A percentile compares a stretch with the other conserved stretches of the same genome.
Evolutionary conservation across 2,113 vertebrate species (phyloP).

Genomic region (Neofelis nebulosa): DNA sequence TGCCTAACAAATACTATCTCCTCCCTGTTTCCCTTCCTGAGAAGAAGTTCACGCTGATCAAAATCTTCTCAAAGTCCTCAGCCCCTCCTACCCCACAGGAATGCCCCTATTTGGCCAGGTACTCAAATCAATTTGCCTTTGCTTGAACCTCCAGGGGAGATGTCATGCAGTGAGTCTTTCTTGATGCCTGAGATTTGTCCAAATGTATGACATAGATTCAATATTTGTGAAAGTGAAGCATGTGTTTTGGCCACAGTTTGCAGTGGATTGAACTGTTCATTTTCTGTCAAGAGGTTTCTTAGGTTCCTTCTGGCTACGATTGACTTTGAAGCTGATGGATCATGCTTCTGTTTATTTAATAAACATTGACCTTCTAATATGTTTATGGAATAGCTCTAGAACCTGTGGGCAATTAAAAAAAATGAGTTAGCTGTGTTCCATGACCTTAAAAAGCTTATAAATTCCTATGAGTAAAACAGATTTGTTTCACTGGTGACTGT

Average conservation of each 20-base stretch:
- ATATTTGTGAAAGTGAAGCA: slow-evolving; percentile 32
- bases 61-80: background rate
- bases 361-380: background rate
- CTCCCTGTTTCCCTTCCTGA: slow-evolving; percentile 17
- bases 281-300: slow-evolving; percentile 27
- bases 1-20: background rate
- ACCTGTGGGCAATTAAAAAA: background rate
- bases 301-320: slow-evolving; percentile 5
- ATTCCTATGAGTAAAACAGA: background rate
- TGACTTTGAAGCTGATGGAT: slow-evolving; percentile 34
- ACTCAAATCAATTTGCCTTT: slow-evolving; percentile 60
- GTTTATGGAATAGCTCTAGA: background rate
- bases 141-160: slow-evolving; percentile 21
- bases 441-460: background rate
- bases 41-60: slow-evolving; percentile 9
- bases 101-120: background rate
- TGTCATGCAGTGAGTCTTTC: slow-evolving; percentile 33
- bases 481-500: background rate
- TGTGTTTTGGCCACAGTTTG: background rate
- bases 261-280: background rate
- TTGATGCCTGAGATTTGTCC: slow-evolving; percentile 23
- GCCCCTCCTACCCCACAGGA: slow-evolving; percentile 32
- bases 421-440: background rate
- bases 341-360: slow-evolving; percentile 24
- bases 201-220: slow-evolving; percentile 41